phyloP scores from a whole-genome alignment of 2,113 vertebrate species.

The Myocastor coypus region DNA sequence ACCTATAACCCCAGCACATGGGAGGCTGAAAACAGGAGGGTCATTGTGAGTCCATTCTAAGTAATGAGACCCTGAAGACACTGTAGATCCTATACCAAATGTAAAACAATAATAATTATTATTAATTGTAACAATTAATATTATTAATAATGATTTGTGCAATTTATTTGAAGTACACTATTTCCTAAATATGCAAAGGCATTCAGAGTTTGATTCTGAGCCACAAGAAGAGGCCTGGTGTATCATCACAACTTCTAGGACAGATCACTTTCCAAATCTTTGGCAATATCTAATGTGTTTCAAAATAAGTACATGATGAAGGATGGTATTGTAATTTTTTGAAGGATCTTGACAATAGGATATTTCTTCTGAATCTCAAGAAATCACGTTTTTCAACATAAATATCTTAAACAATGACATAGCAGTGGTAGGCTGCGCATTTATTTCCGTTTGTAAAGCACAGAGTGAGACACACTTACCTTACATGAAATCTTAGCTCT shows the following conservation, averaged over 20 bases:
- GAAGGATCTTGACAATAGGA: not conserved
- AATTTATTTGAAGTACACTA: not conserved
- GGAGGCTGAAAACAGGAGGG: no score
- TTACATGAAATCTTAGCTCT: not conserved
- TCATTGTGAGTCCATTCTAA: no score
- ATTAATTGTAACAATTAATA: no score
- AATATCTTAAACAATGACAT: not conserved
- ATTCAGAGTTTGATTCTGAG: constrained; percentile 19
- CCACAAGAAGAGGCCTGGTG: not conserved
- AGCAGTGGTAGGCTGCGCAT: not conserved
- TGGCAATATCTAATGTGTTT: not conserved
- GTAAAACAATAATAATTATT: no score
- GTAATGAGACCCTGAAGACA: no score
- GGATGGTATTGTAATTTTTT: not conserved
- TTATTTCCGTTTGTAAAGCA: not conserved
- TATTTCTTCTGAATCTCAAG: not conserved
- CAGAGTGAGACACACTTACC: not conserved
- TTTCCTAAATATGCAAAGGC: not conserved
- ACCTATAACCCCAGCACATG: no score
- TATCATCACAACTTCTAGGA: not conserved
- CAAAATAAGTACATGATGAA: not conserved
- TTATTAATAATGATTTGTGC: no score
- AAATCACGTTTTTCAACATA: not conserved
- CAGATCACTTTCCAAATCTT: not conserved
- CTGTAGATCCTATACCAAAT: no score